Evolutionary conservation across 2,113 vertebrate genomes (phyloP), one percentile per base, ranked within the genome.

Genomic region (Pachypanchax playfairii): DNA sequence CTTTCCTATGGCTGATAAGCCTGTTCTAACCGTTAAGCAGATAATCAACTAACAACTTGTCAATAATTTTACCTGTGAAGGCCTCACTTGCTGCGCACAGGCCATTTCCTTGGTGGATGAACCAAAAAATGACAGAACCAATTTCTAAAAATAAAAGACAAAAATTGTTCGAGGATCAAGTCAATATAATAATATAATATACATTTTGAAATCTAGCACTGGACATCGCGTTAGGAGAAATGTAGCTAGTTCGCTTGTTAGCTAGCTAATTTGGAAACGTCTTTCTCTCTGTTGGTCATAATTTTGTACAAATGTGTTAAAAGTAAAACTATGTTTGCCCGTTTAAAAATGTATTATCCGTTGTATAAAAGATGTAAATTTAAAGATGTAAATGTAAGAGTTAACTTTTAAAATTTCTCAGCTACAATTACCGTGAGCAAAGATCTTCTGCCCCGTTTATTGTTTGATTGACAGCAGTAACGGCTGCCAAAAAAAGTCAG

Each of bases 31-130:
- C n/a, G 33, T 35, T 35, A 35, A 11, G 28, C 7, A 29, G 7
- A 29, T 29, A 29, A 7, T 7, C 7, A 29, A 29, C 7, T 29
- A 12, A 35, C 33, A 2, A 21, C 7, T 20, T 12, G 2, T 5
- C 0, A 10, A 6, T 26, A 6, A 21, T 12, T 62, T 73, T 87
- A 91, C 90, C 89, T 90, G 84, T 7, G 71, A 56, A 10, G 57
- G 26, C 28, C 72, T 79, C 22, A 75, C 18, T 70, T 64, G 80
- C 15, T 91, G 90, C 12, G 74, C 52, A 83, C 70, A 83, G 0
- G 89, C 83, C 92, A 93, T 92, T 1, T 36, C 21, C 22, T 24
- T 21, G 14, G 4, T 8, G 52, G 2, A 51, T n/a, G 14, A 6
- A 20, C 61, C 3, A 49, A 13, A 36, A 1, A 14, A 29, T 15